A percentile compares a stretch with the other conserved stretches of the same genome.
phyloP scores from a whole-genome alignment of 1,140 invertebrate genomes.

The Chelonus insularis region DNA sequence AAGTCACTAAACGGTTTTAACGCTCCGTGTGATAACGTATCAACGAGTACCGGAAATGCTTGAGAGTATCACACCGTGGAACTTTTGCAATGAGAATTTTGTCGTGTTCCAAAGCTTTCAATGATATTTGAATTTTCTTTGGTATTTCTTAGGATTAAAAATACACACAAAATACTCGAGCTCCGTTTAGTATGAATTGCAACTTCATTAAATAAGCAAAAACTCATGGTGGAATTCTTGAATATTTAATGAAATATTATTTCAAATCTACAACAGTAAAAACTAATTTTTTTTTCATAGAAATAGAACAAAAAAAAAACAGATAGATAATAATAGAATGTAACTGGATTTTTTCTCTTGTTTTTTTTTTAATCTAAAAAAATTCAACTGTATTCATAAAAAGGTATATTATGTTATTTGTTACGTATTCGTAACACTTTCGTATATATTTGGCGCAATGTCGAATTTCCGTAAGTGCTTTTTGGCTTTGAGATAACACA shows the following conservation, averaged over 20 bases:
- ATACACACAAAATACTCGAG: no score
- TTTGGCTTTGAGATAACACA: conserved; percentile 22
- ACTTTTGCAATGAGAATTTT: conserved; percentile 6
- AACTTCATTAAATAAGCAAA: no score
- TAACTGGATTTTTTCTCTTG: neutral
- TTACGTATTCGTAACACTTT: neutral
- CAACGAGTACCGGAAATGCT: conserved; percentile 22
- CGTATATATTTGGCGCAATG: conserved; percentile 11
- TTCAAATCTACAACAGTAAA: no score
- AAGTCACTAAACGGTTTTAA: conserved; percentile 17
- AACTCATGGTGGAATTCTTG: no score
- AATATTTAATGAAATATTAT: no score
- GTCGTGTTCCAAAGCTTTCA: neutral
- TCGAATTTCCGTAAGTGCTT: conserved; percentile 23
- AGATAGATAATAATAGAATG: no score
- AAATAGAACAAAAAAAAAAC: no score
- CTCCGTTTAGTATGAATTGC: no score
- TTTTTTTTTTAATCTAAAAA: neutral
- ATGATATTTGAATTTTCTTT: neutral
- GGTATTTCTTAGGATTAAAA: no score
- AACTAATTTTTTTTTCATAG: no score
- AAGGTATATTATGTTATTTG: neutral
- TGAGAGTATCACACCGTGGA: conserved; percentile 8
- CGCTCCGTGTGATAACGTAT: conserved; percentile 18
- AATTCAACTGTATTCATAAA: neutral